A percentile compares a stretch with the other conserved stretches of the same genome.
phyloP scores from a whole-genome alignment of 2,113 vertebrate species.

The Rhombomys opimus region DNA sequence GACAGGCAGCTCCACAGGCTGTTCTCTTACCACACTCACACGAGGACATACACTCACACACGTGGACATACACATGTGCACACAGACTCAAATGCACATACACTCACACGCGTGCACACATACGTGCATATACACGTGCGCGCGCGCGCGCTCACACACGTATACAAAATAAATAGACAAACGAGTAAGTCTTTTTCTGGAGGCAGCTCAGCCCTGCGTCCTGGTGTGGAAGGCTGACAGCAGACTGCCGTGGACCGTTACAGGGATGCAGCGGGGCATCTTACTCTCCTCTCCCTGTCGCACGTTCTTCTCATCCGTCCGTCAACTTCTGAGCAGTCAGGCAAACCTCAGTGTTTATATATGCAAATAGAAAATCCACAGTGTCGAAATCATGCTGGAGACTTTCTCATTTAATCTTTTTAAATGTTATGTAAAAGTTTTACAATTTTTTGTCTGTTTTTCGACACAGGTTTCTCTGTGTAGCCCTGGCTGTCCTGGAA shows the following conservation, averaged over 20 bases:
- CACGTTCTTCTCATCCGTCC: not conserved
- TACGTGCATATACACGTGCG: not conserved
- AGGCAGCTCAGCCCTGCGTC: not conserved
- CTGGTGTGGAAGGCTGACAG: not conserved
- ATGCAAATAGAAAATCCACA: not conserved
- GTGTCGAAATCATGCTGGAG: not conserved
- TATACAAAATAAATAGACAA: not conserved
- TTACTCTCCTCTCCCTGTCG: not conserved
- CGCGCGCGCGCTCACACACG: too few relatives aligned
- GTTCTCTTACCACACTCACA: not conserved
- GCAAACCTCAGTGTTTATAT: not conserved
- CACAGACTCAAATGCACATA: not conserved
- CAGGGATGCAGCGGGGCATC: not conserved
- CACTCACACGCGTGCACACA: not conserved
- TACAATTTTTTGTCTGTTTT: not conserved
- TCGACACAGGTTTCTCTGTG: not conserved
- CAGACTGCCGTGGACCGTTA: not conserved
- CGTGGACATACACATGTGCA: too few relatives aligned
- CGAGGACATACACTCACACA: too few relatives aligned
- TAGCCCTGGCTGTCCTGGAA: not conserved
- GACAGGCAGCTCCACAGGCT: not conserved
- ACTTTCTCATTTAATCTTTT: not conserved
- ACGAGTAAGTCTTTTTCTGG: too few relatives aligned
- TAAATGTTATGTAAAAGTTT: not conserved
- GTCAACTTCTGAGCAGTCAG: not conserved